Conservation (phyloP, 2,888 invertebrate species). For the Synergus umbraculus region DNA sequence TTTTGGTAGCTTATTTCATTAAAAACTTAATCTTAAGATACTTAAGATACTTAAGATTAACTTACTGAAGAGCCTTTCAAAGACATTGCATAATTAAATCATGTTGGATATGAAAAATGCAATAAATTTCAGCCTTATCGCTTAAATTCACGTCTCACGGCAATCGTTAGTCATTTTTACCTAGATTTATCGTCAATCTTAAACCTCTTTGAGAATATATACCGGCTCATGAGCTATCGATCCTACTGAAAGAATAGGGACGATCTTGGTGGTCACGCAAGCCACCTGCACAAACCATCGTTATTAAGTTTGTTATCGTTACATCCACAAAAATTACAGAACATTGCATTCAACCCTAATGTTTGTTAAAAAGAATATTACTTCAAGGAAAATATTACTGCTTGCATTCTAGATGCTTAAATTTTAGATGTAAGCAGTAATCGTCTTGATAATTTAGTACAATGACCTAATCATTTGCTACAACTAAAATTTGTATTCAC, state of each 20-base stretch:
- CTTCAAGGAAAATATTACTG: background rate
- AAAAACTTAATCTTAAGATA: no score
- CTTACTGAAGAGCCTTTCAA: background rate
- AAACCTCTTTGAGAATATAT: slow-evolving; percentile 20
- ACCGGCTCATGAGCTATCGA: slow-evolving; percentile 19
- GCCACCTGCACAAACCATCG: slow-evolving; percentile 4
- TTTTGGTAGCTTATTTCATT: background rate
- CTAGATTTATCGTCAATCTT: slow-evolving; percentile 24
- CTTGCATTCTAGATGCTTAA: background rate
- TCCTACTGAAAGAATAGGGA: slow-evolving; percentile 25
- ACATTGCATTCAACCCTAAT: slow-evolving; percentile 15
- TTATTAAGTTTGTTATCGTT: slow-evolving; percentile 25
- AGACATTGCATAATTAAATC: background rate
- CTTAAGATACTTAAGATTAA: background rate
- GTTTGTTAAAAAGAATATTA: slow-evolving; percentile 7
- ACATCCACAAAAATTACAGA: slow-evolving; percentile 17
- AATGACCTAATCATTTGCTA: background rate
- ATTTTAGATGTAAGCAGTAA: background rate
- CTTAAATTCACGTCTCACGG: slow-evolving; percentile 26
- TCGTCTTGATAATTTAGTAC: no score
- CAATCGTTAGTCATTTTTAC: slow-evolving; percentile 30
- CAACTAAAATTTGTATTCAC: background rate
- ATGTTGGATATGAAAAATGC: background rate
- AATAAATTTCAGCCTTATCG: slow-evolving; percentile 23
- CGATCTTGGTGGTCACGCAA: slow-evolving; percentile 29